phyloP scores from a whole-genome alignment of 1,140 invertebrate genomes.

The Varroa destructor region DNA sequence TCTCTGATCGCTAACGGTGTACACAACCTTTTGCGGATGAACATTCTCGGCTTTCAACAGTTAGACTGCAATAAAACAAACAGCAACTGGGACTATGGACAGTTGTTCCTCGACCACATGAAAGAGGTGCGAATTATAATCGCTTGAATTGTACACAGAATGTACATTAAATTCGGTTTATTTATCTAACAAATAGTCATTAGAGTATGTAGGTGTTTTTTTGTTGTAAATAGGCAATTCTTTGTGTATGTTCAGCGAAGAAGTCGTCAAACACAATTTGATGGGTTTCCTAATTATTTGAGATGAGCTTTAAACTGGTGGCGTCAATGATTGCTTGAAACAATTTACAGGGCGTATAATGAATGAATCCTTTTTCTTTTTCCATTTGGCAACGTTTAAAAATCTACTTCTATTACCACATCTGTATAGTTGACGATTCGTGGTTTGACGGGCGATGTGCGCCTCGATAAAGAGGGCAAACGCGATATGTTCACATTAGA shows the following conservation, averaged over 20 bases:
- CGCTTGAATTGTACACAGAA: background rate
- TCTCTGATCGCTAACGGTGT: conserved; percentile 71
- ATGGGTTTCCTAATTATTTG: too few relatives aligned
- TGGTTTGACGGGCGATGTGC: conserved; percentile 76
- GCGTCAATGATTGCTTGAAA: too few relatives aligned
- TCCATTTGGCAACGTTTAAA: too few relatives aligned
- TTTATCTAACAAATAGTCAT: background rate
- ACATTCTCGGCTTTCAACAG: conserved; percentile 57
- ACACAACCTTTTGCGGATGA: conserved; percentile 57
- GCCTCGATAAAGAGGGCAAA: conserved; percentile 83
- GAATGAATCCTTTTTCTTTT: too few relatives aligned
- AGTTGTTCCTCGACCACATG: conserved; percentile 90
- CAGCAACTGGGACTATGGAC: conserved; percentile 86
- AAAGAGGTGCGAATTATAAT: conserved; percentile 61
- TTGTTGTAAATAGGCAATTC: too few relatives aligned
- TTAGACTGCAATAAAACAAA: conserved; percentile 59
- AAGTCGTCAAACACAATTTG: too few relatives aligned
- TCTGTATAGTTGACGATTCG: conserved; percentile 66
- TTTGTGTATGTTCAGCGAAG: too few relatives aligned
- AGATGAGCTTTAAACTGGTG: too few relatives aligned
- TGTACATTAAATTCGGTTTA: background rate
- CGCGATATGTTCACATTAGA: conserved; percentile 74
- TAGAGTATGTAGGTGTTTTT: too few relatives aligned
- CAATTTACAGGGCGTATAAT: too few relatives aligned
- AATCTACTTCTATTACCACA: background rate